phyloP scores from a whole-genome alignment of 2,797 vertebrate genomes.

The Gastrophryne carolinensis region DNA sequence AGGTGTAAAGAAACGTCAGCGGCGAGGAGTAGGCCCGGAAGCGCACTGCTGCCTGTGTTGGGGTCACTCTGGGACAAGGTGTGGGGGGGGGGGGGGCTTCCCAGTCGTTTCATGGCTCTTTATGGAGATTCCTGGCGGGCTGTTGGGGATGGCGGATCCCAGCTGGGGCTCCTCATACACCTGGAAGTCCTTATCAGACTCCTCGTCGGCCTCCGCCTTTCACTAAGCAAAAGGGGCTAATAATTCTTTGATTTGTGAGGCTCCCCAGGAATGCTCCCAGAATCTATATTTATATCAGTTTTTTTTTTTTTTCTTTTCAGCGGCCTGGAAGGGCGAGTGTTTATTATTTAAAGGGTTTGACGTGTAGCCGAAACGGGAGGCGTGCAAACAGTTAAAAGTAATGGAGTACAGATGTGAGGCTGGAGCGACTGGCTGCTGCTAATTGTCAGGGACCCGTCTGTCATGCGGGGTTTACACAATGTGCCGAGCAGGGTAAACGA shows the following conservation, averaged over 20 bases:
- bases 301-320: too few species aligned
- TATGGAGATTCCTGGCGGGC: slow-evolving; percentile 14
- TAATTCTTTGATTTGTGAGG: neutral
- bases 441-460: neutral
- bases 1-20: too few species aligned
- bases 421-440: neutral
- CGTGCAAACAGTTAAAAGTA: neutral
- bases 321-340: neutral
- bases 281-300: neutral
- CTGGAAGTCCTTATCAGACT: slow-evolving; percentile 30
- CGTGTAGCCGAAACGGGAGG: neutral
- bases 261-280: neutral
- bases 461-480: neutral
- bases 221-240: neutral
- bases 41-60: neutral
- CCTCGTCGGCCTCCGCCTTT: neutral
- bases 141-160: neutral
- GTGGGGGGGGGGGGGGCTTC: neutral
- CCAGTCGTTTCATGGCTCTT: slow-evolving; percentile 9
- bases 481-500: neutral
- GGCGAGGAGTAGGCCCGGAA: too few species aligned
- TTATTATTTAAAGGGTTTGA: slow-evolving; percentile 16
- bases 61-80: slow-evolving; percentile 39
- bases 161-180: slow-evolving; percentile 6
- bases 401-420: neutral